A percentile compares a stretch with the other conserved stretches of the same genome.
Conservation (phyloP, 2,113 vertebrate genomes). For the Octodon degus region DNA sequence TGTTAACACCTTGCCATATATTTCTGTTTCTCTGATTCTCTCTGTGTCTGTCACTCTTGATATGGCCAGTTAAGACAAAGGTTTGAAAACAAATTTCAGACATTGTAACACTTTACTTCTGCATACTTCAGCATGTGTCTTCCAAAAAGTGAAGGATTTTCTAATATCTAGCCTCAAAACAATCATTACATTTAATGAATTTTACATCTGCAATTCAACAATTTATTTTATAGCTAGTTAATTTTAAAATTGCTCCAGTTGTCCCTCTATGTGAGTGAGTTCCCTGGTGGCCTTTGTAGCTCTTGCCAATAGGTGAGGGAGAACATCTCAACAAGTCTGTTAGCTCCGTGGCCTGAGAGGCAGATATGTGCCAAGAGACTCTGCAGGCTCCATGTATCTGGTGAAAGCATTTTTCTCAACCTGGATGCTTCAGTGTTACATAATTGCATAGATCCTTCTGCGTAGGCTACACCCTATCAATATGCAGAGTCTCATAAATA, state of each 20-base stretch:
- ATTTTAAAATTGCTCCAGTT: not conserved
- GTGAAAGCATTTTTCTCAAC: not conserved
- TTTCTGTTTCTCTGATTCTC: not conserved
- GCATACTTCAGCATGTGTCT: not conserved
- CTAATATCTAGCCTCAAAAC: not conserved
- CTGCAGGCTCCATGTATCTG: not conserved
- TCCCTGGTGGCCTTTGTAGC: not conserved
- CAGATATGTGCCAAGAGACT: too few species aligned
- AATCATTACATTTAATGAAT: not conserved
- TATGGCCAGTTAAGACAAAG: not conserved
- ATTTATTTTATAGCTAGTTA: not conserved
- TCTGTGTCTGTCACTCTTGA: not conserved
- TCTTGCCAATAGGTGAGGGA: not conserved
- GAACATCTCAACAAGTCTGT: not conserved
- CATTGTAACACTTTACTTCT: not conserved
- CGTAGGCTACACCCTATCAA: not conserved
- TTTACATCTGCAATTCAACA: not conserved
- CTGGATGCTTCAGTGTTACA: not conserved
- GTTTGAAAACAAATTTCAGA: constrained; percentile 28
- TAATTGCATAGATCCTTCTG: not conserved
- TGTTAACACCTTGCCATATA: not conserved
- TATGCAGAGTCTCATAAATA: not conserved
- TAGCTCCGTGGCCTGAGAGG: not conserved
- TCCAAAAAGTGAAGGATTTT: not conserved
- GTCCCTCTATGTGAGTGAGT: not conserved